Percentiles rank a stretch among this genome's conserved stretches.
Conservation (phyloP, 1,140 invertebrate species). For the Trichonephila clavata region DNA sequence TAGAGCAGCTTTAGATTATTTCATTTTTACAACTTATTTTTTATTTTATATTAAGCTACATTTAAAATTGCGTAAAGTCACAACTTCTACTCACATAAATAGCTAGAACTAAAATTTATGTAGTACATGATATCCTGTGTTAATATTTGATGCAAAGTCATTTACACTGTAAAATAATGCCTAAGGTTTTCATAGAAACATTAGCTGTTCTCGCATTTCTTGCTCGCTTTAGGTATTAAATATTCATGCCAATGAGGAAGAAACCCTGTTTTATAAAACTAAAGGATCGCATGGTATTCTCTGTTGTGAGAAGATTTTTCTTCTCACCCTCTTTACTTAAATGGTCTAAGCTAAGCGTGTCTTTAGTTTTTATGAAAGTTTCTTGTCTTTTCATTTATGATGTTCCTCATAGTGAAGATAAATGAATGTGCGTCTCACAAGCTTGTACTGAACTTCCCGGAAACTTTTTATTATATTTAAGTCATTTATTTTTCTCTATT, state of each 20-base stretch:
- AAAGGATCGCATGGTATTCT: neutral
- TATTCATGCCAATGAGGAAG: conserved; percentile 18
- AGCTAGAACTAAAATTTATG: neutral
- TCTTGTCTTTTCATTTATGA: conserved; percentile 51
- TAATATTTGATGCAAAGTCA: neutral
- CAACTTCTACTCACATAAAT: neutral
- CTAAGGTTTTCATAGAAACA: neutral
- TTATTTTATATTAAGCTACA: too few species aligned
- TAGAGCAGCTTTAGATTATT: too few species aligned
- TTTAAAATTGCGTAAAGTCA: neutral
- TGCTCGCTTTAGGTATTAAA: conserved; percentile 6
- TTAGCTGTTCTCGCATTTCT: neutral
- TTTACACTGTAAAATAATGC: conserved; percentile 6
- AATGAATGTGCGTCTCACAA: conserved; percentile 32
- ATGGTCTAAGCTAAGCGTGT: conserved; percentile 23
- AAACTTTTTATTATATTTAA: conserved; percentile 21
- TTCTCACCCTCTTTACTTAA: neutral
- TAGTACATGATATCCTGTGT: neutral
- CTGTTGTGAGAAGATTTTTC: neutral
- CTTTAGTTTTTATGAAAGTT: conserved; percentile 28
- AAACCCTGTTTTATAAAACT: conserved; percentile 34
- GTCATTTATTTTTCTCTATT: conserved; percentile 18
- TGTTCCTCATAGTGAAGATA: conserved; percentile 19
- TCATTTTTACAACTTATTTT: too few species aligned
- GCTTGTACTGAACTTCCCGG: neutral